Base-by-base conservation (phyloP, 2,888 invertebrate species). In the Furcula furcula region DNA sequence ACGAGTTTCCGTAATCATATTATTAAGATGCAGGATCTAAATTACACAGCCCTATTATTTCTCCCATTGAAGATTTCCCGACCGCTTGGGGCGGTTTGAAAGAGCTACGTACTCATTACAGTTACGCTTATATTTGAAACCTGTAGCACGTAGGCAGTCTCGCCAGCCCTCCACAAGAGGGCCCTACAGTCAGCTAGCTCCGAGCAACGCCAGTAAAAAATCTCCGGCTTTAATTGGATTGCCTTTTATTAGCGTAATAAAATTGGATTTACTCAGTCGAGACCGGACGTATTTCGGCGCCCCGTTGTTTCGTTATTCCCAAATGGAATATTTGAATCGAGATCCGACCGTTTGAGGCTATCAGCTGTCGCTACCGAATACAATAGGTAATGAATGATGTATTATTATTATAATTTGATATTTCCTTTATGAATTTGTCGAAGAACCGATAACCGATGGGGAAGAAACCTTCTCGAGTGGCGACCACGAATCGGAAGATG, bases 171-270 rank as follows among this genome's bases (percentile, higher is more conserved):
- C 59, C 38, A 63, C 52, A 69, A 50, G 42, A 82, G 79, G 31
- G 69, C 70, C 57, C 76, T 77, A 64, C 56, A 62, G 45, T 51
- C 47, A 43, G 56, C 59, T 46, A 57, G 49, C 50, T 46, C 45
- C 39, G 62, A 64, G 73, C 63, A 64, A 54, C 58, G 65, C 66
- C 66, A 65, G 75, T 78, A 80, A 84, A 84, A 84, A 83, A 73
- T 71, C 72, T 68, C 67, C 65, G 52, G 65, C 69, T 78, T 81
- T 86, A 85, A 86, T 86, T 86, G 86, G 82, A 82, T 78, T 76
- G 81, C 76, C 72, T 82, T 86, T 86, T 86, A 84, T 84, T 84
- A 82, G 79, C 75, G 78, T 80, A 75, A 81, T 84, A 84, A 84
- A 85, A 84, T 84, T 76, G 79, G 77, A 80, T 81, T 81, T 76